A percentile compares a stretch with the other conserved stretches of the same genome.
These are phyloP conservation scores for Gymnopithys bicolor DNA, from an alignment of 2,797 vertebrate species.

Conservation along the genomic window DNA sequence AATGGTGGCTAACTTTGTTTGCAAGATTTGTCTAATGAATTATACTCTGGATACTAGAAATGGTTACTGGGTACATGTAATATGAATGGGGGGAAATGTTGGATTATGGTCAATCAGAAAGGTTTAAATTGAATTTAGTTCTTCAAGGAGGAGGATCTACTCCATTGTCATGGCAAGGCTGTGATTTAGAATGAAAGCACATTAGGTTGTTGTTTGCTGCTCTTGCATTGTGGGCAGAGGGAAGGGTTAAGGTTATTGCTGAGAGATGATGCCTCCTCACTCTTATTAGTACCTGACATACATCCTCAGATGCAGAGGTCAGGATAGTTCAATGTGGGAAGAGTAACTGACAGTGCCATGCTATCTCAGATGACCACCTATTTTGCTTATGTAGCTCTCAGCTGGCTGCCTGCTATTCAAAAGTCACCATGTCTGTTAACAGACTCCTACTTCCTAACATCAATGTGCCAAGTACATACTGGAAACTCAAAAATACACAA, in stretches of 20 bases:
- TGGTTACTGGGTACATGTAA: background rate
- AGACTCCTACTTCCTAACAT: background rate
- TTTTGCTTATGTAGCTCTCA: background rate
- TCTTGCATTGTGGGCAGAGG: background rate
- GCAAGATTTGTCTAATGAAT: background rate
- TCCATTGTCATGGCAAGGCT: background rate
- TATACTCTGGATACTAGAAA: background rate
- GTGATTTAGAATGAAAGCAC: background rate
- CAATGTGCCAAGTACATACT: background rate
- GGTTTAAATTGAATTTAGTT: background rate
- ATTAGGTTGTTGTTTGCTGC: background rate
- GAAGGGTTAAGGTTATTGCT: background rate
- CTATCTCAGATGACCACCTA: background rate
- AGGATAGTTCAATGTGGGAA: background rate
- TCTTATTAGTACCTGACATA: background rate
- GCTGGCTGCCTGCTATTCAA: background rate
- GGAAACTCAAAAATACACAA: background rate
- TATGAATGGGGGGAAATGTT: background rate
- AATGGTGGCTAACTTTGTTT: background rate
- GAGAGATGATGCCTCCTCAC: background rate
- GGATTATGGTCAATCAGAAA: background rate
- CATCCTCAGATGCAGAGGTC: background rate
- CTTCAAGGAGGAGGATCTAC: background rate
- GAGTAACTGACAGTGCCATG: background rate
- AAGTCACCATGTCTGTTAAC: background rate